phyloP scores from a whole-genome alignment of 1,140 invertebrate species.

The Cyclargus thomasi region DNA sequence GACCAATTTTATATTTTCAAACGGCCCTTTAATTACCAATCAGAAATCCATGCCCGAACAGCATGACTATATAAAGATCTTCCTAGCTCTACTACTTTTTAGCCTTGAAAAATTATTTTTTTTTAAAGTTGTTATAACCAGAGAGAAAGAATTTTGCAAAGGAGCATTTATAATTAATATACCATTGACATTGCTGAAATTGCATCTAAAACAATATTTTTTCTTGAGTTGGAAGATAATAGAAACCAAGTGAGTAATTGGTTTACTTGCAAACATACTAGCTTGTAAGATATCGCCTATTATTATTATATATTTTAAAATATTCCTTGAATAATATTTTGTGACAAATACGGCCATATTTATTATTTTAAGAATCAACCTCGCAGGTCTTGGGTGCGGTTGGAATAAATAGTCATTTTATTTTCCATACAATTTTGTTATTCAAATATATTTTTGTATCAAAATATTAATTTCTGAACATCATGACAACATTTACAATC shows the following conservation, averaged over 20 bases:
- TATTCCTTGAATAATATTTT: background rate
- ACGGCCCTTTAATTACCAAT: no score
- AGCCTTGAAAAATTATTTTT: no score
- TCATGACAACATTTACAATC: background rate
- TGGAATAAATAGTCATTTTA: background rate
- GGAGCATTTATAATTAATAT: no score
- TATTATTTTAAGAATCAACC: background rate
- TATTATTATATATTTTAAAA: background rate
- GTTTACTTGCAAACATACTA: background rate
- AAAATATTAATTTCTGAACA: background rate
- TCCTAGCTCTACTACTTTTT: no score
- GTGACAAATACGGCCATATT: slow-evolving; percentile 14
- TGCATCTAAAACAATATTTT: background rate
- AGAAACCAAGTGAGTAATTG: background rate
- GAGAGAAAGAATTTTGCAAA: no score
- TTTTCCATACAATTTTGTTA: background rate
- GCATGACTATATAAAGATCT: no score
- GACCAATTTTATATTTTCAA: no score
- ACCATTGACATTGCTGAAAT: background rate
- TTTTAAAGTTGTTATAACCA: no score
- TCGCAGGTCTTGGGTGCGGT: slow-evolving; percentile 4
- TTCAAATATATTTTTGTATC: background rate
- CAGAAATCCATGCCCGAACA: no score
- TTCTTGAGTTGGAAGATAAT: background rate
- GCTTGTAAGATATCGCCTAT: background rate